phyloP scores from a whole-genome alignment of 2,888 invertebrate species.

The Euclidia mi region DNA sequence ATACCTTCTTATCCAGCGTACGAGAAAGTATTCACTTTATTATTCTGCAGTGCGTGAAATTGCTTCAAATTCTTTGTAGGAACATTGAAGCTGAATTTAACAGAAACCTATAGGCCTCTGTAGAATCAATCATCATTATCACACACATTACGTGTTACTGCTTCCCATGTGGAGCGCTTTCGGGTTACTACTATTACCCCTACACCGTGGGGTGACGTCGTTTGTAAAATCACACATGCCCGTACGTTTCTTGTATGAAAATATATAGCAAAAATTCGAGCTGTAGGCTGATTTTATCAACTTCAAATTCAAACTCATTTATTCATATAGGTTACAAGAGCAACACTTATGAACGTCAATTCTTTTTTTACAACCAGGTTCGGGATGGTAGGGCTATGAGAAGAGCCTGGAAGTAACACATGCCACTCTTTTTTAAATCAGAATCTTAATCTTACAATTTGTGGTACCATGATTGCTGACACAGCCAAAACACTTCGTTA shows the following conservation, averaged over 20 bases:
- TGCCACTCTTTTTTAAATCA: no score
- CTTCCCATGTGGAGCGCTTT: conserved; percentile 21
- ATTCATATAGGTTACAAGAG: no score
- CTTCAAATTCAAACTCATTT: no score
- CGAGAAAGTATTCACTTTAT: conserved; percentile 53
- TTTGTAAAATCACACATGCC: conserved; percentile 26
- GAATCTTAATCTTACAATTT: no score
- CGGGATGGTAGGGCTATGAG: no score
- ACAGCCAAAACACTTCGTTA: no score
- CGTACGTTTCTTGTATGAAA: conserved; percentile 6
- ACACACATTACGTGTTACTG: conserved; percentile 37
- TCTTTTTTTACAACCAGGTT: no score
- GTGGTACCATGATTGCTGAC: no score
- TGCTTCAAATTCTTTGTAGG: conserved; percentile 49
- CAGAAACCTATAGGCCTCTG: conserved; percentile 23
- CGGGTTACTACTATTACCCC: conserved; percentile 20
- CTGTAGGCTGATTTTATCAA: background rate
- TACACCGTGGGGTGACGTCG: conserved; percentile 10
- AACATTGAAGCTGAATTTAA: no score
- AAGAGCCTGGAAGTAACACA: no score
- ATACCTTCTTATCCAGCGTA: conserved; percentile 8
- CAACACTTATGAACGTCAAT: no score
- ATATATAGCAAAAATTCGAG: conserved; percentile 3
- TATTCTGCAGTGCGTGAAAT: conserved; percentile 49
- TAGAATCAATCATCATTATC: conserved; percentile 50